A percentile compares a stretch with the other conserved stretches of the same genome.
phyloP scores from a whole-genome alignment of 2,113 vertebrate genomes.

The Alexandromys fortis region DNA sequence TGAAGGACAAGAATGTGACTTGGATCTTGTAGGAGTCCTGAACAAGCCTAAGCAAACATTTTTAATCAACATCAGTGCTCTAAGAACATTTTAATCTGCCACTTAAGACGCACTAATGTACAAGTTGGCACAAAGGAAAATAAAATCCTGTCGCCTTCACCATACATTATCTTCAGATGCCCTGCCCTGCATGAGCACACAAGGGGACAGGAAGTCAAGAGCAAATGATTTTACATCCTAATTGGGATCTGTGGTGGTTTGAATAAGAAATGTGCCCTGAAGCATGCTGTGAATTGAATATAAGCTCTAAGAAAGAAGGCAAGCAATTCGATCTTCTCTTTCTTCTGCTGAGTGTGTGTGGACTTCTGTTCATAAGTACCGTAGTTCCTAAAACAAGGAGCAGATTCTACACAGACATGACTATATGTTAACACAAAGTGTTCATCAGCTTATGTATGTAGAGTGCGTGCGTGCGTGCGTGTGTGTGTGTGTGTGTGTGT shows the following conservation, averaged over 20 bases:
- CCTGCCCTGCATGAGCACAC: not conserved
- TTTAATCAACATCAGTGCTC: conserved; percentile 71
- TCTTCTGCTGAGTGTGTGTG: not conserved
- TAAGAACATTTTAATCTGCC: conserved; percentile 68
- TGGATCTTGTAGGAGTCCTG: conserved; percentile 40
- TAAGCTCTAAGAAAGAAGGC: not conserved
- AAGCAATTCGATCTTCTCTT: not conserved
- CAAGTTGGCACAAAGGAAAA: conserved; percentile 61
- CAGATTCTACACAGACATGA: not conserved
- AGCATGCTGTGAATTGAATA: not conserved
- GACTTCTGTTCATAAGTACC: rapidly evolving
- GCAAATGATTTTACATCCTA: conserved; percentile 12
- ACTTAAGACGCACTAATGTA: conserved; percentile 68
- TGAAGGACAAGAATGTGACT: conserved; percentile 62
- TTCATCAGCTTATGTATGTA: not conserved
- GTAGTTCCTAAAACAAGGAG: not conserved
- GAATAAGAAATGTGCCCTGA: not conserved
- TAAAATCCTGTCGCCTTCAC: conserved; percentile 60
- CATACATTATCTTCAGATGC: conserved; percentile 59
- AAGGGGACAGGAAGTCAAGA: not conserved
- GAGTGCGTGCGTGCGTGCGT: not conserved
- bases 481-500: rapidly evolving
- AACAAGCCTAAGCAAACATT: conserved; percentile 70
- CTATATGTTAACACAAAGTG: not conserved
- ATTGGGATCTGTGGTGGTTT: not conserved